These are phyloP conservation scores for Hafferia zeledoni DNA, from an alignment of 2,797 vertebrate species.

Conservation along the genomic window DNA sequence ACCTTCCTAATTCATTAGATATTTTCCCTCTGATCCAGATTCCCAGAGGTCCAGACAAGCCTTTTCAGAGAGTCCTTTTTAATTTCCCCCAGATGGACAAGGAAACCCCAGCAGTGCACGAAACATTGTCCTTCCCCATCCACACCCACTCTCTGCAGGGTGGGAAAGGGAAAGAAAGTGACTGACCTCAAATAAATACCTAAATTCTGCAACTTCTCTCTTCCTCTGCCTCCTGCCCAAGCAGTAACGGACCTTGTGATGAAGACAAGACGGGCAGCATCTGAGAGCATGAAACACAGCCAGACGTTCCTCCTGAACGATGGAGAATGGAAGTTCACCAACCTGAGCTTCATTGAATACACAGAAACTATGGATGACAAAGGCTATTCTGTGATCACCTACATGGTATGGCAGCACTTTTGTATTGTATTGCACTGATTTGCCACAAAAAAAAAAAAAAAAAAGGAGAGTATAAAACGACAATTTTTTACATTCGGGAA, in stretches of 20 bases:
- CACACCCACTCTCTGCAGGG: not conserved
- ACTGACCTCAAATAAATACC: not conserved
- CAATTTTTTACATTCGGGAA: not conserved
- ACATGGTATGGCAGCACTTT: not conserved
- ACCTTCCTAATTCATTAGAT: not conserved
- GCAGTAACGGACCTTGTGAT: conserved; percentile 24
- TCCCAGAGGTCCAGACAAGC: not conserved
- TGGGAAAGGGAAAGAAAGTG: not conserved
- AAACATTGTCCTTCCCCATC: not conserved
- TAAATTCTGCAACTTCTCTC: not conserved
- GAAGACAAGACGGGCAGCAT: not conserved
- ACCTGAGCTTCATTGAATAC: conserved; percentile 10
- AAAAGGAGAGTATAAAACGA: not conserved
- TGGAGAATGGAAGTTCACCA: conserved; percentile 61
- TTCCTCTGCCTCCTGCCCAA: not conserved
- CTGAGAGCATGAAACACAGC: not conserved
- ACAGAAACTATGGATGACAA: accelerated
- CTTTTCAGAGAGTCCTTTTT: not conserved
- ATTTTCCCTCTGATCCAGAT: not conserved
- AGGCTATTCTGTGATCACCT: not conserved
- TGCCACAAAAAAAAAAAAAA: not conserved
- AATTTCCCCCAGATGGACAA: not conserved
- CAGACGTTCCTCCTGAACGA: not conserved
- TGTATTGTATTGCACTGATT: not conserved
- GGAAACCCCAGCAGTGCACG: not conserved